A percentile compares a stretch with the other conserved stretches of the same genome.
Conservation (phyloP, 2,113 vertebrate genomes). For the Pomatostomus ruficeps region DNA sequence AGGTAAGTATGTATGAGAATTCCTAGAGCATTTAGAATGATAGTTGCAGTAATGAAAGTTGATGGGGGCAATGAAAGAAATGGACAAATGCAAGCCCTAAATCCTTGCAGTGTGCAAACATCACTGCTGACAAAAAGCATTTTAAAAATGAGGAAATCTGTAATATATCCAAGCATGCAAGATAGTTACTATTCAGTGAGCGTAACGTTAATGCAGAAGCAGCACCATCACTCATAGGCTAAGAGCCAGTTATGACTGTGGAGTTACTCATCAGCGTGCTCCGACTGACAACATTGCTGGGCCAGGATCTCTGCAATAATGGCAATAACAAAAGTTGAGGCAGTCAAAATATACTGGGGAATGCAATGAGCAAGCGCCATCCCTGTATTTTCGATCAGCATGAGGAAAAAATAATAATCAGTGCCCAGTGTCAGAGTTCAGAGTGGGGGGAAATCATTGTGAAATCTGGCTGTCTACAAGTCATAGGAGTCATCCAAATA, state of each 20-base stretch:
- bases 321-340: background rate
- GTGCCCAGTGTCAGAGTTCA: background rate
- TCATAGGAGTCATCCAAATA: background rate
- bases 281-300: background rate
- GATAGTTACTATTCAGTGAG: slow-evolving; percentile 5
- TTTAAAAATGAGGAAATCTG: slow-evolving; percentile 4
- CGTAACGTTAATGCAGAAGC: background rate
- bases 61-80: background rate
- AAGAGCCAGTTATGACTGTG: background rate
- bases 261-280: background rate
- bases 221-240: background rate
- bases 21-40: background rate
- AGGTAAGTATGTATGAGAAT: background rate
- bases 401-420: background rate
- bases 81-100: background rate
- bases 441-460: background rate
- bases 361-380: background rate
- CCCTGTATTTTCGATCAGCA: background rate
- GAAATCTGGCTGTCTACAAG: background rate
- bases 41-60: background rate
- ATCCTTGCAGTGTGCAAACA: background rate
- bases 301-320: background rate
- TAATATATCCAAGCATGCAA: background rate
- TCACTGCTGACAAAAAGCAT: background rate
- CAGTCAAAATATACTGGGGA: background rate